Base-by-base conservation (phyloP, 2,113 vertebrate species). In the Struthidea cinerea region DNA sequence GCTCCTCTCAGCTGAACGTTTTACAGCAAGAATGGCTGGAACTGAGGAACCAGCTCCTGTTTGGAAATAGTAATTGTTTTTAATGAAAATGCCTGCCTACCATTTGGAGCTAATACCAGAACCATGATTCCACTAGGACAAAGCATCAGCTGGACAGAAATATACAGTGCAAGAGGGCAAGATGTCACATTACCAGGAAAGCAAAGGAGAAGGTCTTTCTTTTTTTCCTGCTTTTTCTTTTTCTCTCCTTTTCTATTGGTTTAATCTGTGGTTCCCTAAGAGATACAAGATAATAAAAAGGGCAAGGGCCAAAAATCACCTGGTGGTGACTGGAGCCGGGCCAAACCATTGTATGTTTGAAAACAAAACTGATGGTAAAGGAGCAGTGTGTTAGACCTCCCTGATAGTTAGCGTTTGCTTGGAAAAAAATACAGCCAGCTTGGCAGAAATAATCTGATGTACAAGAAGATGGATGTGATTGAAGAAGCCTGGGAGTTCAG, bases 241-340 rank as follows among this genome's bases (percentile, higher is more conserved):
- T 93, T 96, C 75, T 77, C 46, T 87, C 77, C 76, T 97, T 95
- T 92, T 93, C 93, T 87, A 22, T 89, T 96, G 90, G 96, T 90
- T 96, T 97, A 55, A 92, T 96, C 73, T 93, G 90, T 50, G 87
- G 96, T 93, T 96, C 95, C 76, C 94, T 84, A 94, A 94, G 83
- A 90, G 92, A 94, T 94, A 96, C 88, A 50, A 94, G 94, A 97
- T 95, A 96, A 97, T 96, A 96, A 77, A 96, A 94, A 84, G 90
- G 96, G 89, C 96, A 95, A 91, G 52, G 97, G 97, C 97, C 95
- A 96, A 87, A 82, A 93, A 89, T 97, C 98, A 98, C 96, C 98
- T 98, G 97, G 96, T 95, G 95, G 68, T 76, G 89, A 39, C 88
- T 98, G 97, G 97, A 97, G 70, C 74, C 55, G 18, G 37, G 96